Conservation (phyloP, 2,888 invertebrate species). For the Campoplex nolae region DNA sequence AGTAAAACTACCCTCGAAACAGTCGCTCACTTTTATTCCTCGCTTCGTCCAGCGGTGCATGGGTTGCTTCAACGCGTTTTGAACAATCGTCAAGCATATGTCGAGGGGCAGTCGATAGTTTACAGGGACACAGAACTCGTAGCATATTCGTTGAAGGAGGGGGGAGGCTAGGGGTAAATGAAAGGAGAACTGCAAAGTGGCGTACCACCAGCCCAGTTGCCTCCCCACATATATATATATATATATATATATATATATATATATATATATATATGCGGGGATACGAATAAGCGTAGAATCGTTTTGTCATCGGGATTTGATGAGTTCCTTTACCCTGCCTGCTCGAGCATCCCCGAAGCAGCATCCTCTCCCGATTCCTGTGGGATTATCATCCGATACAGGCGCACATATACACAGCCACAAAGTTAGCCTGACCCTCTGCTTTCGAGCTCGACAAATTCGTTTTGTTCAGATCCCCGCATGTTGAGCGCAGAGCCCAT, state of each 20-base stretch:
- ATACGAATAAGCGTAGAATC: constrained; percentile 51
- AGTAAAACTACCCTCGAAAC: not conserved
- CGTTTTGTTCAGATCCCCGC: constrained; percentile 9
- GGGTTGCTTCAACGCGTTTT: not conserved
- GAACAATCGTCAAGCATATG: constrained; percentile 56
- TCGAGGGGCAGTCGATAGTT: constrained; percentile 51
- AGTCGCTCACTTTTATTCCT: too few species aligned
- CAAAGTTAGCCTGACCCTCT: not conserved
- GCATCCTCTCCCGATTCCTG: constrained; percentile 34
- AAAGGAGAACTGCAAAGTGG: constrained; percentile 57
- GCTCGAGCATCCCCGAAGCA: not conserved
- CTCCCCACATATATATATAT: not conserved
- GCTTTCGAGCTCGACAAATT: not conserved
- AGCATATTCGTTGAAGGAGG: not conserved
- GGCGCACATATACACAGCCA: constrained; percentile 1
- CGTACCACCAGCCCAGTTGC: constrained; percentile 44
- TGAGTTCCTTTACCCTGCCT: constrained; percentile 69
- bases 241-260: not conserved
- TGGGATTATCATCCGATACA: constrained; percentile 31
- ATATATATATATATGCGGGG: not conserved
- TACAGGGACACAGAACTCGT: not conserved
- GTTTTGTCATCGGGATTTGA: constrained; percentile 82
- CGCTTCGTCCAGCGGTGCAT: too few species aligned
- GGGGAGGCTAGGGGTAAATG: constrained; percentile 21
- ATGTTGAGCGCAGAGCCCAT: not conserved